Base-by-base conservation (phyloP, 1,140 invertebrate species). In the Notospermus geniculatus region DNA sequence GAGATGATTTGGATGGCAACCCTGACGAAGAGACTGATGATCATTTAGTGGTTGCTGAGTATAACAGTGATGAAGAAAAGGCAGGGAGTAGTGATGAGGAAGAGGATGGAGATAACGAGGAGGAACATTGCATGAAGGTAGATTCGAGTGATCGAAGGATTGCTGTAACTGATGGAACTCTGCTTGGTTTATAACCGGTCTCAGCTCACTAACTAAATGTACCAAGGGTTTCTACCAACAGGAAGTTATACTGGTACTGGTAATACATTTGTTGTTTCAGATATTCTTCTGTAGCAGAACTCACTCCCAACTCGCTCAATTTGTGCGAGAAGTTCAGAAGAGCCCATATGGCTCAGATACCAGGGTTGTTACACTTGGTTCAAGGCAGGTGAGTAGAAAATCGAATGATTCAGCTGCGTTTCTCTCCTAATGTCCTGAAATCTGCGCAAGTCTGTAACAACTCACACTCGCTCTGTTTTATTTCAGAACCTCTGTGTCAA, bases 251-350 rank as follows among this genome's bases (percentile, higher is more conserved):
- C n/a, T n/a, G n/a, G n/a, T n/a, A n/a, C n/a, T n/a, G n/a, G n/a
- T n/a, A n/a, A n/a, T n/a, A n/a, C 9, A 50, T 58, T 56, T 68
- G 46, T 55, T 54, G 63, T 85, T 85, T 5, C 82, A 96, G 88
- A 90, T 98, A 64, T 93, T 90, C 72, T 97, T 93, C 82, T 95
- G 93, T 71, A 97, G 93, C 65, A 85, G 96, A 77, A 98, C 96
- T 30, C 95, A 99, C 83, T 97, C 95, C 9, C 96, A 99, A 77
- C 80, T 99, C 27, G 87, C 90, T 1, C 96, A 99, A 79, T 95
- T 98, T 84, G 87, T 97, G 28, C 85, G 87, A 56, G 96, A 98
- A 85, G 84, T 99, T 0, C 88, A 91, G 65, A 89, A 88, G 73
- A 97, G 91, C 68, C 85, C 87, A 7, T 96, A 90, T 82, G 84